These are phyloP conservation scores for Martes martes DNA, from an alignment of 2,113 vertebrate genomes.

Conservation along the genomic window DNA sequence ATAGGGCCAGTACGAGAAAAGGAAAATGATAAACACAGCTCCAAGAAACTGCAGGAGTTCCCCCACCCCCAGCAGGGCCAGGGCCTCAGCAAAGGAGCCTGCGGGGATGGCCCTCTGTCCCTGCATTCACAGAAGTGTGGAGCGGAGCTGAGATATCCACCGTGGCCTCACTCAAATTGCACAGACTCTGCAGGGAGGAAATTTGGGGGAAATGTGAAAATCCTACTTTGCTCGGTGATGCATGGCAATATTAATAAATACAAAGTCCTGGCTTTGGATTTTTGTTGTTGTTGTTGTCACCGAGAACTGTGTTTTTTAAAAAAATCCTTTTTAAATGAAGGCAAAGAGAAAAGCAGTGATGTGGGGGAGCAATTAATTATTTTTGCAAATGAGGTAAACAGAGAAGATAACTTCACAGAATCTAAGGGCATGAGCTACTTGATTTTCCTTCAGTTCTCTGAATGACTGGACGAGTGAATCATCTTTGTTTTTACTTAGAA, in stretches of 20 bases:
- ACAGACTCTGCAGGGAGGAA: background rate
- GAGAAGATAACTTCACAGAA: background rate
- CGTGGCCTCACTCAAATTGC: background rate
- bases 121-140: background rate
- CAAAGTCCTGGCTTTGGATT: background rate
- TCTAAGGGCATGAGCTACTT: background rate
- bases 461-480: background rate
- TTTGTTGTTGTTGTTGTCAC: background rate
- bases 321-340: conserved; percentile 26
- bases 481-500: background rate
- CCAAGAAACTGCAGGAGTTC: background rate
- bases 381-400: conserved; percentile 41
- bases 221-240: background rate
- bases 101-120: background rate
- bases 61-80: background rate
- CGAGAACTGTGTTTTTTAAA: conserved; percentile 29
- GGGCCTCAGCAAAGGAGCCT: background rate
- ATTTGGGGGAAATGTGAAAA: background rate
- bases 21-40: background rate
- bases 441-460: background rate
- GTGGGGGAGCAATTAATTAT: background rate
- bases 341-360: background rate
- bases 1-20: background rate
- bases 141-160: background rate
- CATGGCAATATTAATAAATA: conserved; percentile 59